Evolutionary conservation across 2,797 vertebrate species (phyloP).

Genomic region (Poeciliopsis presidionis): DNA sequence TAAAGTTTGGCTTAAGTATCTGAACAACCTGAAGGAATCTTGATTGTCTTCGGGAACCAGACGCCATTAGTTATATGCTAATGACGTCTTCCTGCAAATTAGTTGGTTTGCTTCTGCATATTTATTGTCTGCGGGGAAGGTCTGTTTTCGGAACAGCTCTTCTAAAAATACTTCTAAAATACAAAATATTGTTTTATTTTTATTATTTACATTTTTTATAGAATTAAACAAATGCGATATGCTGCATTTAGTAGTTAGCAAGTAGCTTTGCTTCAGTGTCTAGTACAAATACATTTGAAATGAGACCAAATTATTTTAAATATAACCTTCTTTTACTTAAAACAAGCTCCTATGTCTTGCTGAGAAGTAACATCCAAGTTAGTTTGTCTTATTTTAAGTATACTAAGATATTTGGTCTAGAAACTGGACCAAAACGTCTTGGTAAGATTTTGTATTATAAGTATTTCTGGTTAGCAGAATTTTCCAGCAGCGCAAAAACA

Average conservation of each 20-base stretch:
- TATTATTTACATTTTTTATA: background rate
- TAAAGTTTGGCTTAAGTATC: constrained; percentile 9
- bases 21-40: background rate
- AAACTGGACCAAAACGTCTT: too few species aligned
- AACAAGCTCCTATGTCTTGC: too few species aligned
- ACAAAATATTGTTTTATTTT: background rate
- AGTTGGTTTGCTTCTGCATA: background rate
- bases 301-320: too few species aligned
- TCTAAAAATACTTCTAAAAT: background rate
- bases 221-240: background rate
- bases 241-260: background rate
- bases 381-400: too few species aligned
- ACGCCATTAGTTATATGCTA: background rate
- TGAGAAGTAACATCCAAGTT: too few species aligned
- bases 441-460: background rate
- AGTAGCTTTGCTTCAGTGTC: too few species aligned
- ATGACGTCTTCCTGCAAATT: background rate
- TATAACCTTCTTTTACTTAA: too few species aligned
- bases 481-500: background rate
- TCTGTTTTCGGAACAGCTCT: background rate
- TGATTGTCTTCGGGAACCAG: background rate
- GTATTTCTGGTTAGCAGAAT: background rate
- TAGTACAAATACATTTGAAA: too few species aligned
- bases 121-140: background rate
- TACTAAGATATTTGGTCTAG: too few species aligned